phyloP scores from a whole-genome alignment of 2,888 invertebrate genomes.

The Andrena praecox region DNA sequence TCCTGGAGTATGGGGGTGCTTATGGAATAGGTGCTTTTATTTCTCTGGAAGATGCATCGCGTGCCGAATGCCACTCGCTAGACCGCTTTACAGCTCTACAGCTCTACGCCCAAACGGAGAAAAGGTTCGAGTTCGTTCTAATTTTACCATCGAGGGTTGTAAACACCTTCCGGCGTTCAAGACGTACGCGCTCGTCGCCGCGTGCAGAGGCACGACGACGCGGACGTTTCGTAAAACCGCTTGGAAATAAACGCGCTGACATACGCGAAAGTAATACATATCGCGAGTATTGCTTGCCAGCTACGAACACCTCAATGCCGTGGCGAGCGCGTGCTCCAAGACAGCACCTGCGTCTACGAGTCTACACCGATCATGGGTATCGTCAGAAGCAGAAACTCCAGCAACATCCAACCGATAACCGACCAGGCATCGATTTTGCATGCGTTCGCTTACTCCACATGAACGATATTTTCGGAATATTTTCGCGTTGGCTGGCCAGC shows the following conservation, averaged over 20 bases:
- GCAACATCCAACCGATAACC: neutral
- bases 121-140: slow-evolving; percentile 41
- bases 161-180: slow-evolving; percentile 43
- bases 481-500: slow-evolving; percentile 3
- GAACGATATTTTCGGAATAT: slow-evolving; percentile 18
- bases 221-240: neutral
- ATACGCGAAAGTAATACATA: too few relatives aligned
- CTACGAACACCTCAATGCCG: slow-evolving; percentile 3
- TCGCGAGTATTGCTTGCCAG: slow-evolving; percentile 1
- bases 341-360: neutral
- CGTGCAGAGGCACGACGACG: neutral
- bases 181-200: slow-evolving; percentile 8
- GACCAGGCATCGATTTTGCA: neutral
- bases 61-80: slow-evolving; percentile 9
- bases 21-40: neutral
- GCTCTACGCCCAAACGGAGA: slow-evolving; percentile 25
- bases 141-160: slow-evolving; percentile 58
- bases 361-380: neutral
- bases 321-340: neutral
- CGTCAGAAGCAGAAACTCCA: neutral
- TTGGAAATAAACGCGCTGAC: neutral
- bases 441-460: too few relatives aligned
- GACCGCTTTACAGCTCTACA: slow-evolving; percentile 35
- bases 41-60: slow-evolving; percentile 32
- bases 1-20: too few relatives aligned